Evolutionary conservation across 2,797 vertebrate species (phyloP), one percentile per base, ranked within the genome.

Genomic region (Alcedo quadribrachys): DNA sequence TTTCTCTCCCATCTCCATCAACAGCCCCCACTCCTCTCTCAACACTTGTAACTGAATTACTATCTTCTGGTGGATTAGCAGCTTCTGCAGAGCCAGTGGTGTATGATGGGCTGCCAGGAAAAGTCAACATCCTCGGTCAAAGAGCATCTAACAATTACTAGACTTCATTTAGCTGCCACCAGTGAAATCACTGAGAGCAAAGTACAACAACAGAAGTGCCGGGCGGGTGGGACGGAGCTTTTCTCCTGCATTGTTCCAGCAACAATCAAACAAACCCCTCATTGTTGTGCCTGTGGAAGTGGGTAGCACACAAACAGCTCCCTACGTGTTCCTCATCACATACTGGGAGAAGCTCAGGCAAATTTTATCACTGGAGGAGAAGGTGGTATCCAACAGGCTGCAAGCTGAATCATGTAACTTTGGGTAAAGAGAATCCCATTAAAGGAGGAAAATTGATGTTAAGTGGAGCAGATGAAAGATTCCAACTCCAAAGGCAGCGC

Each of bases 141-240:
- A 94, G 77, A 87, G 80, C 55, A 87, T 17, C 71, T 58, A 68
- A 82, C 79, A 81, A 81, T 69, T 86, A 79, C 62, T 16, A 79
- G 60, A 88, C 51, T 90, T 50, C 75, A 78, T 91, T 86, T 74
- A 91, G 82, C 84, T 91, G 60, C 70, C 71, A 88, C 54, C 63
- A 85, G 40, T 92, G 89, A 92, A 75, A 90, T 84, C 85, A 73
- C 84, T 46, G 24, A 40, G 92, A 68, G 40, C 85, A 45, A 90
- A 95, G 89, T 93, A 60, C 90, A 93, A 92, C 84, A 95, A 95
- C 87, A 92, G 90, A 89, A 83, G n/a, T 57, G 92, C 95, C 40
- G 80, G 90, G 22, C 68, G 48, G 82, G 89, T 74, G 2, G 90
- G 86, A 61, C 6, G 4, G 74, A 66, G 58, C 27, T 60, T 71